Conservation (phyloP, 2,888 invertebrate genomes). For the Fragum whitleyi region DNA sequence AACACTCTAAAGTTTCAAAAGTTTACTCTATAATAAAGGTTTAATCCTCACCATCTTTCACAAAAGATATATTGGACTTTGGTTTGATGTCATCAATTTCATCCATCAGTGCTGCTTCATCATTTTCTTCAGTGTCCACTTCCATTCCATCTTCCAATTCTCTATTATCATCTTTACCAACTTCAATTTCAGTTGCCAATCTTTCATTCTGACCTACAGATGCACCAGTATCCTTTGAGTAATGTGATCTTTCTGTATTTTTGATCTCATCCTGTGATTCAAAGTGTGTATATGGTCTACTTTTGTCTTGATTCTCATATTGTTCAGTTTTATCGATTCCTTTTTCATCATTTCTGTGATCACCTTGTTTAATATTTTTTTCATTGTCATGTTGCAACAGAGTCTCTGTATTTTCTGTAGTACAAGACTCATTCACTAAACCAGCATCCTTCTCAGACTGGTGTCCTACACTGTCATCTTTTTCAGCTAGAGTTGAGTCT, state of each 20-base stretch:
- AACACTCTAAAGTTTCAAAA: too few species aligned
- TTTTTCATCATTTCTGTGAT: too few species aligned
- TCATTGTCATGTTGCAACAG: neutral
- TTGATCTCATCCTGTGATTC: neutral
- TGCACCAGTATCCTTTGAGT: neutral
- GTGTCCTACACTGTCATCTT: neutral
- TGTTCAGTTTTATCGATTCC: too few species aligned
- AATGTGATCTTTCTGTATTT: neutral
- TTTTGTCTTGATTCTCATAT: neutral
- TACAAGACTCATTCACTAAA: too few species aligned
- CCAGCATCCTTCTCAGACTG: neutral
- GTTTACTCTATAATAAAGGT: too few species aligned
- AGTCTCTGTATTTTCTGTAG: neutral
- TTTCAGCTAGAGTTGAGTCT: neutral
- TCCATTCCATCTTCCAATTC: neutral
- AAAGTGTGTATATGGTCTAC: neutral
- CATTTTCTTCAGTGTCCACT: neutral
- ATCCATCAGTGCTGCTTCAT: slow-evolving; percentile 27
- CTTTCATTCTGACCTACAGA: neutral
- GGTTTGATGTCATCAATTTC: slow-evolving; percentile 38
- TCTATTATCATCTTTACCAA: neutral
- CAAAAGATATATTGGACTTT: slow-evolving; percentile 31
- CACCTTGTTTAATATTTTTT: neutral
- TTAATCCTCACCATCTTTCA: slow-evolving; percentile 43
- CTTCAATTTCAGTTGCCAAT: neutral